phyloP scores from a whole-genome alignment of 2,888 invertebrate genomes.

The Geophilus truncorum region DNA sequence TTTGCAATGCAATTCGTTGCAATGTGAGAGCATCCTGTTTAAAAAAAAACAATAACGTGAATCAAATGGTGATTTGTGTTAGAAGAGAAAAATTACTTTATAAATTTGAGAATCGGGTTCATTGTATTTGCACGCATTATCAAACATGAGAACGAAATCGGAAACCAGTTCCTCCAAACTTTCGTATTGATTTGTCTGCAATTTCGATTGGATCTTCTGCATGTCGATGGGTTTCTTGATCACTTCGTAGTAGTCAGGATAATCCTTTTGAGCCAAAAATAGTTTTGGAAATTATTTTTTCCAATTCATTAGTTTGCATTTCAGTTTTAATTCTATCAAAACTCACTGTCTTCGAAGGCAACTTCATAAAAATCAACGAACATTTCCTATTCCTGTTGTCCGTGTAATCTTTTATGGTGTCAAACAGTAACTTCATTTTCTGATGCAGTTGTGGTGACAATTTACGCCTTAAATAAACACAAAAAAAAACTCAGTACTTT shows the following conservation, averaged over 20 bases:
- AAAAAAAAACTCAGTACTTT: background rate
- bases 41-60: background rate
- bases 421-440: conserved; percentile 79
- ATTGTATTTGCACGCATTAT: conserved; percentile 95
- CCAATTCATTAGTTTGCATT: background rate
- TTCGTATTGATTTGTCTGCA: conserved; percentile 69
- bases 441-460: conserved; percentile 54
- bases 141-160: conserved; percentile 89
- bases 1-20: conserved; percentile 83
- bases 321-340: background rate
- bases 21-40: conserved; percentile 78
- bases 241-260: conserved; percentile 95
- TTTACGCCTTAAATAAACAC: conserved; percentile 32
- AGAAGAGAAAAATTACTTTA: no score
- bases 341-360: conserved; percentile 77
- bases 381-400: conserved; percentile 82
- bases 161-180: conserved; percentile 78
- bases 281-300: background rate
- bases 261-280: conserved; percentile 58
- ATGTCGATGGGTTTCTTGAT: conserved; percentile 95
- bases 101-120: conserved; percentile 97
- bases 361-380: conserved; percentile 88
- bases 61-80: background rate
- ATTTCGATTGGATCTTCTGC: conserved; percentile 83
- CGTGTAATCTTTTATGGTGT: conserved; percentile 81